phyloP scores from a whole-genome alignment of 2,888 invertebrate species.

The Conops quadrifasciatus region DNA sequence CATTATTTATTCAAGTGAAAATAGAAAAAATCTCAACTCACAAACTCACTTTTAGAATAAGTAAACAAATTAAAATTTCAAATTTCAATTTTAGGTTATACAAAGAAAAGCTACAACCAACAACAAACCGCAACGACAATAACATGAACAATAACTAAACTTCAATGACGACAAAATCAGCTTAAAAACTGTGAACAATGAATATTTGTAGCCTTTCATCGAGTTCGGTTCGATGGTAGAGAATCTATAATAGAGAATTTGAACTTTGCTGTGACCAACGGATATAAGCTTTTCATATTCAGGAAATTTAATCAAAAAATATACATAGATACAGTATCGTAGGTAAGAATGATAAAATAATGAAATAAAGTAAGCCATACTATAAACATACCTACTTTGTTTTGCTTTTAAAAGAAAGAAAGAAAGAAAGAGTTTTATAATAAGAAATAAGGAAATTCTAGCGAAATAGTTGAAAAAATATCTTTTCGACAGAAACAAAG shows the following conservation, averaged over 20 bases:
- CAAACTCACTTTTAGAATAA: background rate
- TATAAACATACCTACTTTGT: no score
- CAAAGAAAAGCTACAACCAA: conserved; percentile 1
- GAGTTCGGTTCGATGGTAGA: background rate
- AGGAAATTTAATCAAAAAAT: conserved; percentile 24
- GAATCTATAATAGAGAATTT: background rate
- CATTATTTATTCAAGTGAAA: conserved; percentile 26
- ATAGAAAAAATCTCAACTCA: background rate
- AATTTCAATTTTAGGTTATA: conserved; percentile 2
- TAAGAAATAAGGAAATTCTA: no score
- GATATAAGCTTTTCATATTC: conserved; percentile 22
- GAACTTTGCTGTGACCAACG: background rate
- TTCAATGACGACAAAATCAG: background rate
- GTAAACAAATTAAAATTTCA: conserved; percentile 18
- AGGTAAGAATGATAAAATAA: no score
- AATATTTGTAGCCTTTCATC: background rate
- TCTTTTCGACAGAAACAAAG: no score
- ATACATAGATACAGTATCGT: no score
- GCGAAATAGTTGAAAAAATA: no score
- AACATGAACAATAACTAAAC: background rate
- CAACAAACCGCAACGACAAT: background rate
- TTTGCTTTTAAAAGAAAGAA: no score
- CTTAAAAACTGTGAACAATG: conserved; percentile 24
- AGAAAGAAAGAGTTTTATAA: no score
- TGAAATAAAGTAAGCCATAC: no score